Evolutionary conservation across 2,888 invertebrate genomes (phyloP), one percentile per base, ranked within the genome.

Genomic region (Rotaria socialis): DNA sequence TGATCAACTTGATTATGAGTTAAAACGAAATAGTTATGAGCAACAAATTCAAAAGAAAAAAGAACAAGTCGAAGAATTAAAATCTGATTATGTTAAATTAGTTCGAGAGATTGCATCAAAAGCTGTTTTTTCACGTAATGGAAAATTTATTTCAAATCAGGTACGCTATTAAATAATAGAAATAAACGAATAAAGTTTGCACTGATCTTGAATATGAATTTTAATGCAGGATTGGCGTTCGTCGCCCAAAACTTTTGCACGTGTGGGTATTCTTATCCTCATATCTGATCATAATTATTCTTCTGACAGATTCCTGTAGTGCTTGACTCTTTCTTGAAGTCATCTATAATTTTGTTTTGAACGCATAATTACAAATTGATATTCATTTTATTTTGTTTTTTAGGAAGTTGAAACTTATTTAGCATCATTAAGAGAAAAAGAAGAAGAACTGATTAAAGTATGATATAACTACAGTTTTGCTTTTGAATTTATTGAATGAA

Each of bases 81-180:
- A 89, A 84, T 86, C 87, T n/a, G 89, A 89, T 85, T 91, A 90
- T 86, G 89, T 90, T 88, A 90, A 90, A 43, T 90, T 90, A 87
- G 90, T 90, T 88, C 89, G 89, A 87, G 89, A 90, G 85, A 89
- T 90, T 74, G 90, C 90, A 11, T 88, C 89, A 2, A 89, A 89
- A 87, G 88, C 91, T 6, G 88, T 91, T 55, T 90, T 90, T 88
- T 90, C 89, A 87, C 88, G 90, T 85, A 90, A 90, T 75, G 91
- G 91, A 52, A 90, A 90, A 88, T 88, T 89, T 27, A 90, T 91
- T 56, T 89, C 90, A 6, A 67, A 27, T 67, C 67, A 67, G 35
- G 67, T 67, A 80, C 2, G 22, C 8, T 14, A 43, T 24, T 22
- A 2, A 41, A n/a, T 14, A 11, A 47, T n/a, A 1, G 47, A 24